Evolutionary conservation across 2,113 vertebrate genomes (phyloP).

Genomic region (Paramisgurnus dabryanus): DNA sequence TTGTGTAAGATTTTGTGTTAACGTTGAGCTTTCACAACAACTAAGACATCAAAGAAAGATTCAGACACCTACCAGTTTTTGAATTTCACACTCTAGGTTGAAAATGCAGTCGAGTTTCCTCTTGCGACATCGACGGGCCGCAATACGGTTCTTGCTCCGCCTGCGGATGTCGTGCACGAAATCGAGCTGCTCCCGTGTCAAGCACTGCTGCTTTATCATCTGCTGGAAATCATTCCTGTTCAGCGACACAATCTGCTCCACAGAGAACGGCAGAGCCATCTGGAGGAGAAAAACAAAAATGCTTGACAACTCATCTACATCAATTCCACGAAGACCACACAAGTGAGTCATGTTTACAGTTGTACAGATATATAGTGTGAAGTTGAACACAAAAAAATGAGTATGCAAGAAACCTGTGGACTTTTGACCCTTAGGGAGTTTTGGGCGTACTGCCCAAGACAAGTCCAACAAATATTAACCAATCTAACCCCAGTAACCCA

Average conservation of each 20-base stretch:
- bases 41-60: neutral
- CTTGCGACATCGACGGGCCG: slow-evolving; percentile 94
- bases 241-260: slow-evolving; percentile 85
- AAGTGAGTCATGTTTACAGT: too few relatives aligned
- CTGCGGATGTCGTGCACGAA: slow-evolving; percentile 92
- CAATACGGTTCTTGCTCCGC: slow-evolving; percentile 93
- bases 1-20: too few relatives aligned
- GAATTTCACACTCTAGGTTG: slow-evolving; percentile 92
- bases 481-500: neutral
- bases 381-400: too few relatives aligned
- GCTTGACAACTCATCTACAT: too few relatives aligned
- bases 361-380: neutral
- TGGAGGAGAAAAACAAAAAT: slow-evolving; percentile 58
- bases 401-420: slow-evolving; percentile 1
- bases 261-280: slow-evolving; percentile 89
- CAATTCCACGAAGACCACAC: too few relatives aligned
- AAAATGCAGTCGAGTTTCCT: slow-evolving; percentile 95
- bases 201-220: slow-evolving; percentile 86
- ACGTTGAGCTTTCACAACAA: neutral
- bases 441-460: neutral
- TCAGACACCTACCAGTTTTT: slow-evolving; percentile 83
- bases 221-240: slow-evolving; percentile 93
- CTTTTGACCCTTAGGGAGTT: slow-evolving; percentile 3
- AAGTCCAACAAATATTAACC: neutral
- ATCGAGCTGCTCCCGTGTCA: slow-evolving; percentile 88